phyloP scores from a whole-genome alignment of 2,113 vertebrate genomes.

The Neomonachus schauinslandi region DNA sequence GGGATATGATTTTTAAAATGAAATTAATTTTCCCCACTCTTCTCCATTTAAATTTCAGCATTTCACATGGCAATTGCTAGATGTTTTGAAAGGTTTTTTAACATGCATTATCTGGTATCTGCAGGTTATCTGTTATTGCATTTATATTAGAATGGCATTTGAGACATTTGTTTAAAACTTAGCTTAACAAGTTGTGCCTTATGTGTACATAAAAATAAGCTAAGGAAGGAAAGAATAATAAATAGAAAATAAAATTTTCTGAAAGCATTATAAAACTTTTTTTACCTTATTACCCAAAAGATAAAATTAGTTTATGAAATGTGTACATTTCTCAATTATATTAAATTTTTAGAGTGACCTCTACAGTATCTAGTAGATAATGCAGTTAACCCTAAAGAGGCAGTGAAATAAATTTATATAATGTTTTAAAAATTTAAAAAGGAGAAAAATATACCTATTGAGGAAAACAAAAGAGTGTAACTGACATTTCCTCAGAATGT shows the following conservation, averaged over 20 bases:
- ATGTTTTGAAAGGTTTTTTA: not conserved
- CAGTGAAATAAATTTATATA: not conserved
- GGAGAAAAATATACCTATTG: not conserved
- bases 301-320: not conserved
- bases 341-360: constrained; percentile 14
- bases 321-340: not conserved
- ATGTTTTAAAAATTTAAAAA: not conserved
- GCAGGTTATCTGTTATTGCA: not conserved
- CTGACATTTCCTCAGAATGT: not conserved
- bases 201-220: not conserved
- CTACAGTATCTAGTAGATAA: constrained; percentile 34
- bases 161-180: not conserved
- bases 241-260: not conserved
- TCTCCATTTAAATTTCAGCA: not conserved
- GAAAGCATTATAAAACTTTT: not conserved
- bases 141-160: not conserved
- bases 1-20: not conserved
- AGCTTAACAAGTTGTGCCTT: not conserved
- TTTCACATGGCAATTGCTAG: not conserved
- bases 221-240: not conserved
- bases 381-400: not conserved
- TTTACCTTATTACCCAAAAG: not conserved
- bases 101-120: not conserved
- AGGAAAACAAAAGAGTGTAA: not conserved
- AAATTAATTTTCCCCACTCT: not conserved